Percentiles rank a stretch among this genome's conserved stretches.
These are phyloP conservation scores for Trichosurus vulpecula DNA, from an alignment of 2,797 vertebrate species.

Conservation along the genomic window DNA sequence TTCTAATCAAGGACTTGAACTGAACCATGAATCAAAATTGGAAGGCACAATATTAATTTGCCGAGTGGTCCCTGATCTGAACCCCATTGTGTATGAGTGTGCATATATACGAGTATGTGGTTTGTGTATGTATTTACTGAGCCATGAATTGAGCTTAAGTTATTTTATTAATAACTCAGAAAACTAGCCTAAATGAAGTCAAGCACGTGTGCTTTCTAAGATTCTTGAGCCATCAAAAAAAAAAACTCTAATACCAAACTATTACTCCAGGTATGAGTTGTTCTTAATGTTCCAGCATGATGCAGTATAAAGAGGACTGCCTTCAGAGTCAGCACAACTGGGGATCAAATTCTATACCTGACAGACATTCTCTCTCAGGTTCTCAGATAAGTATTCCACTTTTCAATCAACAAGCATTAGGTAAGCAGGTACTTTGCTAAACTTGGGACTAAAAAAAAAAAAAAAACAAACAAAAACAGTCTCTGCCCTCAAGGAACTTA, in stretches of 20 bases:
- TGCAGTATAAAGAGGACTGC: not conserved
- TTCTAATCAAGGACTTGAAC: not conserved
- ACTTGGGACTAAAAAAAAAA: not conserved
- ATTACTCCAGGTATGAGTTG: not conserved
- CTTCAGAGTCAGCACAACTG: not conserved
- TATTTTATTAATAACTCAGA: not conserved
- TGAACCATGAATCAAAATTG: not conserved
- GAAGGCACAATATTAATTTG: not conserved
- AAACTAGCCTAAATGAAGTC: not conserved
- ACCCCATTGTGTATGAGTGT: not conserved
- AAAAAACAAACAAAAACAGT: not conserved
- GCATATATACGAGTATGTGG: not conserved
- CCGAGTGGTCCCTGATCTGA: not conserved
- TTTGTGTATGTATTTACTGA: not conserved
- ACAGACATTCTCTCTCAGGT: not conserved
- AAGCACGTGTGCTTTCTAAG: not conserved
- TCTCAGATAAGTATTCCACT: not conserved
- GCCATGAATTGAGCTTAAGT: not conserved
- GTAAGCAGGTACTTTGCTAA: not conserved
- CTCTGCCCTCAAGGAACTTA: not conserved
- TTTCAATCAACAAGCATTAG: not conserved
- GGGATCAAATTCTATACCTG: not conserved
- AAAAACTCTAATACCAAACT: not conserved
- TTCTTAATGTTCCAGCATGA: not conserved
- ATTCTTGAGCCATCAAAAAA: too few species aligned